Conservation (phyloP, 1,140 invertebrate species). For the Bombus huntii region DNA sequence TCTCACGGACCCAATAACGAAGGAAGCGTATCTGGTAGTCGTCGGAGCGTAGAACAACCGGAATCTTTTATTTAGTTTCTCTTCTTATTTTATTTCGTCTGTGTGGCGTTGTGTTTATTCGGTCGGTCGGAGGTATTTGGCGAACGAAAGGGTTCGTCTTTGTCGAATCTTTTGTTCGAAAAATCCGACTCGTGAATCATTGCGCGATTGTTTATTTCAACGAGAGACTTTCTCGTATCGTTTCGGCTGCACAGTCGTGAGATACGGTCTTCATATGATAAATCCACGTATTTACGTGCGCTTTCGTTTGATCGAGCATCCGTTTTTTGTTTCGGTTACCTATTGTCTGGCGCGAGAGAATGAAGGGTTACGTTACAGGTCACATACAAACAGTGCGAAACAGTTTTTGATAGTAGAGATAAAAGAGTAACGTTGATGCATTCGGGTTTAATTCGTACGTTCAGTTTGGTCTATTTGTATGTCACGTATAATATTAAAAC, state of each 20-base stretch:
- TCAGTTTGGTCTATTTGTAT: no score
- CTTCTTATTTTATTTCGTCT: background rate
- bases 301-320: background rate
- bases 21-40: background rate
- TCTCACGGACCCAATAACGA: background rate
- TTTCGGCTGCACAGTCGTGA: background rate
- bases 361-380: background rate
- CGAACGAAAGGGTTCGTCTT: background rate
- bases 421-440: no score
- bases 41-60: conserved; percentile 14
- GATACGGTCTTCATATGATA: background rate
- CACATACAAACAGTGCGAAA: background rate
- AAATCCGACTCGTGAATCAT: background rate
- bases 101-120: background rate
- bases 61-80: background rate
- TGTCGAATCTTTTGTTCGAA: background rate
- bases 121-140: background rate
- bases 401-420: background rate
- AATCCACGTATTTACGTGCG: background rate
- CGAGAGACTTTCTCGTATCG: no score
- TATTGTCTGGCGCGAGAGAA: background rate
- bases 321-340: background rate
- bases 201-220: background rate
- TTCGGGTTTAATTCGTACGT: no score
- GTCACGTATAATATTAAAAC: background rate